Percentiles rank a stretch among this genome's conserved stretches.
Evolutionary conservation across 2,797 vertebrate species (phyloP).

Genomic region (Parauchenoglanis ngamensis): DNA sequence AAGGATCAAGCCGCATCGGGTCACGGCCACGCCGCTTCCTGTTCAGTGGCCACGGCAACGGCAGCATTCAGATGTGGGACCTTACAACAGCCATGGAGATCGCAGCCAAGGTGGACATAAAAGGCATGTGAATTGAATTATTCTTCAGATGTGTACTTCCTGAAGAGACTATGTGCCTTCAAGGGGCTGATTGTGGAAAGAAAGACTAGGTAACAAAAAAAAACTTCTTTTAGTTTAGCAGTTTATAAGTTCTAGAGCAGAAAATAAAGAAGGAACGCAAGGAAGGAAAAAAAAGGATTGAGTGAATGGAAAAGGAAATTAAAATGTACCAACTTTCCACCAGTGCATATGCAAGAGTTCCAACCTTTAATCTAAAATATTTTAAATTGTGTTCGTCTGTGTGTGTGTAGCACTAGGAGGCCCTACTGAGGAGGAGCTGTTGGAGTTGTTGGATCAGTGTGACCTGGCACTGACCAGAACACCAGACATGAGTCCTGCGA

Average conservation of each 20-base stretch:
- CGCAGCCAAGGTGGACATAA: constrained; percentile 78
- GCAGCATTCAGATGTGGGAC: constrained; percentile 95
- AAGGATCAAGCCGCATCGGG: constrained; percentile 88
- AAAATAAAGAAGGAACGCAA: neutral
- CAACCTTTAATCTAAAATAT: neutral
- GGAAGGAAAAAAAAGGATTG: neutral
- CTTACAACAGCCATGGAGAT: constrained; percentile 90
- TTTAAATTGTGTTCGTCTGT: neutral
- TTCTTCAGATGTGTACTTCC: neutral
- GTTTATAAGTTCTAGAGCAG: neutral
- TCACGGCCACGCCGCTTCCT: constrained; percentile 86
- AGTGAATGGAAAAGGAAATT: neutral
- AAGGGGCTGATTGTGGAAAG: too few species aligned
- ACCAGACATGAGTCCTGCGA: constrained; percentile 74
- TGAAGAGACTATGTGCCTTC: neutral
- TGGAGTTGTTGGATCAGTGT: constrained; percentile 86
- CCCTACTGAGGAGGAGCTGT: constrained; percentile 84
- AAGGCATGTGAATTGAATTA: constrained; percentile 64
- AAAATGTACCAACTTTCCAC: neutral
- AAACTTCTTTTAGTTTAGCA: neutral
- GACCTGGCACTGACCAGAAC: constrained; percentile 82
- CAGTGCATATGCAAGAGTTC: neutral
- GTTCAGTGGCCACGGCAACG: constrained; percentile 88
- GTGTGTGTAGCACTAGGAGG: constrained; percentile 74
- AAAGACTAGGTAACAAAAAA: neutral